phyloP scores from a whole-genome alignment of 2,888 invertebrate species.

The Pristionchus fissidentatus region DNA sequence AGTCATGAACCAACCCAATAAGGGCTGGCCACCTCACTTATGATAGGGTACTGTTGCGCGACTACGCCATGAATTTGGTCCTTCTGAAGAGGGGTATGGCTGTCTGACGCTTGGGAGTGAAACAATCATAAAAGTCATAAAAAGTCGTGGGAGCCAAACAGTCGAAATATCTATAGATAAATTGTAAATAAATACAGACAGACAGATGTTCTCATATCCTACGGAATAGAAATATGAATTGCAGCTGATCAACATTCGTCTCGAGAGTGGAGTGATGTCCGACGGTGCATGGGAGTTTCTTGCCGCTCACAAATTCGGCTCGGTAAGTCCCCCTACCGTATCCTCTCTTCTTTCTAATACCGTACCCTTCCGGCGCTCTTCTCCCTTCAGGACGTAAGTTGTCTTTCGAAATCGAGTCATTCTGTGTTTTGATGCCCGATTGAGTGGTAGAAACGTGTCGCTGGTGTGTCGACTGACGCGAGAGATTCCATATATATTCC shows the following conservation, averaged over 20 bases:
- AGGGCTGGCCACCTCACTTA: no score
- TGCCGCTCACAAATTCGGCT: slow-evolving; percentile 91
- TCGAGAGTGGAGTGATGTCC: slow-evolving; percentile 85
- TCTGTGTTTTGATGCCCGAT: slow-evolving; percentile 6
- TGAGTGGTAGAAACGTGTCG: not conserved
- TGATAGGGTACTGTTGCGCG: no score
- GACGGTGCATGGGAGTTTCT: slow-evolving; percentile 90
- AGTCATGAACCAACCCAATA: no score
- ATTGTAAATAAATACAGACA: no score
- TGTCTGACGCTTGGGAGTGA: no score
- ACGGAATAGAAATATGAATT: slow-evolving; percentile 41
- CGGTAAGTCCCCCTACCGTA: slow-evolving; percentile 82
- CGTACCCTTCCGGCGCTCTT: slow-evolving; percentile 3
- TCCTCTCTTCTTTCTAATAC: not conserved
- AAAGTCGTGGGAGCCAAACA: no score
- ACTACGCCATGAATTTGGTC: no score
- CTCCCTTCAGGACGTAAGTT: slow-evolving; percentile 47
- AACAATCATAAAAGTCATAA: no score
- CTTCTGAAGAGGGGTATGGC: no score
- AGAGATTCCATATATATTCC: not conserved
- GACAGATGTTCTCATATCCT: not conserved
- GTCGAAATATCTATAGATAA: no score
- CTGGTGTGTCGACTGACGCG: no score
- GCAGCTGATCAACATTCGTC: slow-evolving; percentile 87
- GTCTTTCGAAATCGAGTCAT: not conserved